phyloP scores from a whole-genome alignment of 1,140 invertebrate genomes.

The Helicoverpa zea region DNA sequence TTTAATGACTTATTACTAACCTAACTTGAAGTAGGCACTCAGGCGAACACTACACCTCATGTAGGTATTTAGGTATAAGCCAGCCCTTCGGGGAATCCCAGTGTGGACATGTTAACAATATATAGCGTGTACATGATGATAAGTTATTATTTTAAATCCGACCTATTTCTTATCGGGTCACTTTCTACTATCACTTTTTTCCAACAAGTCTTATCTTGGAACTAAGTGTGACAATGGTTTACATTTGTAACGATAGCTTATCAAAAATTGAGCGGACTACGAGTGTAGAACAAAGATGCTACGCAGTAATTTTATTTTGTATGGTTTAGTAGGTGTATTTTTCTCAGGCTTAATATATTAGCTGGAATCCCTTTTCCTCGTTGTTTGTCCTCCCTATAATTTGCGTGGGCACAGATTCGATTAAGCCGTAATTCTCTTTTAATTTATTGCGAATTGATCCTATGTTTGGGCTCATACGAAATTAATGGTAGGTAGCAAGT shows the following conservation, averaged over 20 bases:
- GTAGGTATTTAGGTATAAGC: too few relatives aligned
- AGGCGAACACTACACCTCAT: too few relatives aligned
- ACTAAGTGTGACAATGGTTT: slow-evolving; percentile 29
- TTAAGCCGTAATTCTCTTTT: slow-evolving; percentile 35
- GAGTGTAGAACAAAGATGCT: background rate
- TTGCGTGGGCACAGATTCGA: slow-evolving; percentile 41
- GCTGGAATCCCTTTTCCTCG: slow-evolving; percentile 22
- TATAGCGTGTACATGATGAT: slow-evolving; percentile 1
- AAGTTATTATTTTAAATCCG: slow-evolving; percentile 27
- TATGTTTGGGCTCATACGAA: slow-evolving; percentile 17
- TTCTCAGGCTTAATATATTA: background rate
- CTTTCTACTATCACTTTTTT: slow-evolving; percentile 33
- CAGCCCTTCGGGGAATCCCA: too few relatives aligned
- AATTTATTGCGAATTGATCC: slow-evolving; percentile 32
- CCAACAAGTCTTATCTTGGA: slow-evolving; percentile 14
- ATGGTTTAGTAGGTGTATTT: background rate
- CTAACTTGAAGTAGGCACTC: too few relatives aligned
- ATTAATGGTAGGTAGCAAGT: background rate
- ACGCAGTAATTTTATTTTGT: background rate
- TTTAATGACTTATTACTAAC: too few relatives aligned
- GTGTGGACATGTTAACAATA: background rate
- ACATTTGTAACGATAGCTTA: slow-evolving; percentile 21
- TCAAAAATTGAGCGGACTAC: background rate
- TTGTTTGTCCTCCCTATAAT: slow-evolving; percentile 38
- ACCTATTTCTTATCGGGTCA: slow-evolving; percentile 14